A percentile compares a stretch with the other conserved stretches of the same genome.
Evolutionary conservation across 2,797 vertebrate species (phyloP).

Genomic region (Eutrigla gurnardus): DNA sequence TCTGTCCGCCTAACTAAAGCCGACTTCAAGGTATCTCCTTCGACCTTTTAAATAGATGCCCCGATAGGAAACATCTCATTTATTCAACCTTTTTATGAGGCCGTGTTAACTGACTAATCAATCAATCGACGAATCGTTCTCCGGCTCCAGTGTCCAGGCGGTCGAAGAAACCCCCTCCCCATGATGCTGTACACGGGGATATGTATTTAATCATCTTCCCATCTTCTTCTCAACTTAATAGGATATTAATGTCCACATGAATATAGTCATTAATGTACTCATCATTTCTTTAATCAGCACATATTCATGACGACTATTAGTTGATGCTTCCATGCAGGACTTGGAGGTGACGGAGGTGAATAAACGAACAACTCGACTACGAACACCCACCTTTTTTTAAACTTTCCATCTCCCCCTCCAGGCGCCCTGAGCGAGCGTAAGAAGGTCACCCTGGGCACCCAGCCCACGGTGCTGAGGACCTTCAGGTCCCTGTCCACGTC

Average conservation of each 20-base stretch:
- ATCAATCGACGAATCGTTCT: not conserved
- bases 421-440: constrained; percentile 95
- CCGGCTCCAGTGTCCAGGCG: not conserved
- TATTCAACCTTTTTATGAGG: not conserved
- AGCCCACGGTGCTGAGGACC: constrained; percentile 96
- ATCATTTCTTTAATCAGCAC: constrained; percentile 7
- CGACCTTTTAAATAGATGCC: constrained; percentile 3
- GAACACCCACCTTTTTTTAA: not conserved
- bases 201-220: constrained; percentile 2
- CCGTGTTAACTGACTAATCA: not conserved
- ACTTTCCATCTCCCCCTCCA: constrained; percentile 55
- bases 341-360: too few relatives aligned
- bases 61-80: not conserved
- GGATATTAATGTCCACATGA: constrained; percentile 17
- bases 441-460: constrained; percentile 98
- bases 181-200: constrained; percentile 1
- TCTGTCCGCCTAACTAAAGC: not conserved
- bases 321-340: too few relatives aligned
- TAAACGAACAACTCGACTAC: not conserved
- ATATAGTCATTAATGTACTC: constrained; percentile 23
- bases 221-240: constrained; percentile 25
- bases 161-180: not conserved
- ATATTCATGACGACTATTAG: not conserved
- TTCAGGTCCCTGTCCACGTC: constrained; percentile 98
- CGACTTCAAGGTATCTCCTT: not conserved